These are phyloP conservation scores for Apostichopus japonicus DNA, from an alignment of 35 echinoderm and acorn worm genomes.

Conservation along the genomic window DNA sequence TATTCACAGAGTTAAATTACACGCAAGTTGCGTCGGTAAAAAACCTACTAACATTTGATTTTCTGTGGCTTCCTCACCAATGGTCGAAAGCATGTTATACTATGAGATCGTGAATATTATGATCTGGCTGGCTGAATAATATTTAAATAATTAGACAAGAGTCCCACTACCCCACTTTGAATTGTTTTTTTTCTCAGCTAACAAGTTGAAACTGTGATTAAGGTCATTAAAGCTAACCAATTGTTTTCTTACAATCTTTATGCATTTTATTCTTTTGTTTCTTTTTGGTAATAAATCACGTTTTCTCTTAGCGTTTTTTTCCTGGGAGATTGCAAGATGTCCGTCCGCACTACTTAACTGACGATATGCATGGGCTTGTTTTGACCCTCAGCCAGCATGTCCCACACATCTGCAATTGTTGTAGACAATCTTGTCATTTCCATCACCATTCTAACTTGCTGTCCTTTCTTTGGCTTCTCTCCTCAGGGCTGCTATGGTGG, in stretches of 20 bases:
- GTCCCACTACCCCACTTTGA: no score
- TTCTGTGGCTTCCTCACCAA: neutral
- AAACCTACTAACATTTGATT: neutral
- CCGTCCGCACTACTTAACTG: neutral
- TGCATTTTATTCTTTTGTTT: no score
- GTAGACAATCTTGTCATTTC: no score
- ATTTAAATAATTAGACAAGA: no score
- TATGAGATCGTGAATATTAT: no score
- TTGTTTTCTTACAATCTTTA: no score
- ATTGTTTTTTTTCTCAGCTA: neutral
- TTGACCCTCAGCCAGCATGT: neutral
- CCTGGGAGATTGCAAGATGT: neutral
- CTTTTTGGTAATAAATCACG: neutral
- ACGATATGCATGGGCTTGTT: neutral
- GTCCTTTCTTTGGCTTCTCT: neutral
- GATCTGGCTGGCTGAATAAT: no score
- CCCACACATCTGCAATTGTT: neutral
- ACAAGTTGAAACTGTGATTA: neutral
- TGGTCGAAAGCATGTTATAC: no score
- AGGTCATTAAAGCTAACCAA: neutral
- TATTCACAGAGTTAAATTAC: no score
- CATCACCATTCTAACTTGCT: no score
- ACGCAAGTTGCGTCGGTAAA: neutral
- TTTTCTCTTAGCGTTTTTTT: neutral
- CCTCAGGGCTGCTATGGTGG: constrained; percentile 91